phyloP scores from a whole-genome alignment of 2,888 invertebrate genomes.

The Stegana nigrithorax region DNA sequence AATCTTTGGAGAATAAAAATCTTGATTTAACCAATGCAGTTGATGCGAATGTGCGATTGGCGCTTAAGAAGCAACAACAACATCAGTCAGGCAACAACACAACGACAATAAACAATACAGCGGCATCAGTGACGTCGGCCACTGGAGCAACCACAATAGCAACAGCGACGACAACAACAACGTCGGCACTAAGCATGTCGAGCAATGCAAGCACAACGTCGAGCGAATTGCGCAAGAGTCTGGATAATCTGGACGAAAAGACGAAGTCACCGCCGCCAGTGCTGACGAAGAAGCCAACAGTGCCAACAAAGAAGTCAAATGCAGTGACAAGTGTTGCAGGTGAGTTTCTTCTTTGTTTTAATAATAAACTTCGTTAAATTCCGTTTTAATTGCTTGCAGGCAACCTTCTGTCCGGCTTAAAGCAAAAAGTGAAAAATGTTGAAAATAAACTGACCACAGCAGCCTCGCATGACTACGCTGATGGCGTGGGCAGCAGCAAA shows the following conservation, averaged over 20 bases:
- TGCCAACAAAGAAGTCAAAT: conserved; percentile 78
- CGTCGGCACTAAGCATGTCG: conserved; percentile 25
- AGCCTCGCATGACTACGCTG: conserved; percentile 65
- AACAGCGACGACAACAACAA: conserved; percentile 33
- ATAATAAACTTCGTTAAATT: background rate
- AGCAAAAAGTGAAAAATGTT: conserved; percentile 72
- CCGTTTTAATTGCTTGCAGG: conserved; percentile 51
- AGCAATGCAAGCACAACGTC: conserved; percentile 27
- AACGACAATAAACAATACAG: conserved; percentile 40
- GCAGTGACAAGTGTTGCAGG: conserved; percentile 72
- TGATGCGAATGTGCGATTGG: conserved; percentile 39
- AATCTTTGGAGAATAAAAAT: conserved; percentile 69
- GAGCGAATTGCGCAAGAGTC: conserved; percentile 62
- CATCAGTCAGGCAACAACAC: conserved; percentile 22
- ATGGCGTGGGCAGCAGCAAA: conserved; percentile 71
- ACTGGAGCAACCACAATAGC: too few species aligned
- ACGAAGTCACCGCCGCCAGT: conserved; percentile 69
- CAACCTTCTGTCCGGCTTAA: conserved; percentile 74
- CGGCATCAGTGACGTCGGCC: too few species aligned
- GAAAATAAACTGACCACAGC: conserved; percentile 70
- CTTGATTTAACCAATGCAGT: conserved; percentile 58
- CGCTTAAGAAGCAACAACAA: conserved; percentile 45
- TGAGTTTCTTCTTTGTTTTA: conserved; percentile 28
- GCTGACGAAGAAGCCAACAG: conserved; percentile 74
- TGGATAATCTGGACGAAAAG: conserved; percentile 68